phyloP scores from a whole-genome alignment of 2,113 vertebrate species.

The Alligator mississippiensis region DNA sequence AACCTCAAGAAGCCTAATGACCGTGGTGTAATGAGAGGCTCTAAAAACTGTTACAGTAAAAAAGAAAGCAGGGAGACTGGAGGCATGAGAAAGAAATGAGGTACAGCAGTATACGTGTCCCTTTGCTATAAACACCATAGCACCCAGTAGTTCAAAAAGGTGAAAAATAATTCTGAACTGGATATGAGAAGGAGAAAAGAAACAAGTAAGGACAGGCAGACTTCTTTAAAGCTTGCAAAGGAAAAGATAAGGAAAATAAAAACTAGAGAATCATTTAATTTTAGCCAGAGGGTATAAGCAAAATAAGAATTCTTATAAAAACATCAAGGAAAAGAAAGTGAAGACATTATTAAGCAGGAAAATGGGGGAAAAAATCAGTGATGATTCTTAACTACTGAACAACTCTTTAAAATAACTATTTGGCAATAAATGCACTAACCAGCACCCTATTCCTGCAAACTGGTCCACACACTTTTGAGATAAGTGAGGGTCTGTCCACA shows the following conservation, averaged over 20 bases:
- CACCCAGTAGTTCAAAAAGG: background rate
- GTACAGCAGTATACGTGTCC: background rate
- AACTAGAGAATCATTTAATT: background rate
- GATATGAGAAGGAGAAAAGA: background rate
- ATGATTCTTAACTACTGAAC: background rate
- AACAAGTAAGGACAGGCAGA: background rate
- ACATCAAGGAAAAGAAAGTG: background rate
- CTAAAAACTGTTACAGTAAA: background rate
- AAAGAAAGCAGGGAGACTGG: background rate
- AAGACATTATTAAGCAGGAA: background rate
- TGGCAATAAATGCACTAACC: background rate
- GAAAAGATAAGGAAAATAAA: background rate
- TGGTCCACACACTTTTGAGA: background rate
- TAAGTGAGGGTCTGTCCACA: background rate
- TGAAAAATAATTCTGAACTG: background rate
- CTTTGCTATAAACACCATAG: background rate
- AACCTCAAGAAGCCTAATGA: background rate
- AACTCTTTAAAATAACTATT: background rate
- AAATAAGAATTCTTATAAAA: background rate
- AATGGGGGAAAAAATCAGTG: background rate
- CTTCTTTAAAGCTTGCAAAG: background rate
- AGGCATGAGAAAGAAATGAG: background rate
- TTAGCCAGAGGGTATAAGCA: background rate
- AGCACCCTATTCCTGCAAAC: background rate
- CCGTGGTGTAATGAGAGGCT: background rate